Percentiles rank a stretch among this genome's conserved stretches.
Evolutionary conservation across 2,113 vertebrate species (phyloP).

Genomic region (Charina bottae): DNA sequence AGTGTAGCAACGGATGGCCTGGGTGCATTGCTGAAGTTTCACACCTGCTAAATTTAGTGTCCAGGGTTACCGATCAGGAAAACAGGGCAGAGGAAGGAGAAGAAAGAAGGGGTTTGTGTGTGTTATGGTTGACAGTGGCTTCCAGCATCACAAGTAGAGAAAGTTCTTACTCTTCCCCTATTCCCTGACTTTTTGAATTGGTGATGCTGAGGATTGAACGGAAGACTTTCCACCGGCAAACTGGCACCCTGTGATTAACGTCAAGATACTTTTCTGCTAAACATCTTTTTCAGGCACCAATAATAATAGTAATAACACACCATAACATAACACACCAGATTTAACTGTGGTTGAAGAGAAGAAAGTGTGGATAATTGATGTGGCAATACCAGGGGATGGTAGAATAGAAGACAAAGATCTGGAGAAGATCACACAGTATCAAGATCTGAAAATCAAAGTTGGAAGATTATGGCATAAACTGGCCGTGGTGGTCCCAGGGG

Average conservation of each 20-base stretch:
- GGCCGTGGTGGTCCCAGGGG: too few relatives aligned
- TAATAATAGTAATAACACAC: not conserved
- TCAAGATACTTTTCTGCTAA: not conserved
- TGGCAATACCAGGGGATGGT: not conserved
- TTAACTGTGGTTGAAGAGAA: not conserved
- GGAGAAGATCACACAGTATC: too few relatives aligned
- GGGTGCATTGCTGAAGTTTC: slow-evolving; percentile 57
- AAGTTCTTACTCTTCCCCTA: not conserved
- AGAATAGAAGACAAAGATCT: too few relatives aligned
- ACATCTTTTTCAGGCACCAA: not conserved
- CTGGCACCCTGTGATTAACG: not conserved
- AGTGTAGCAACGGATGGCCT: not conserved
- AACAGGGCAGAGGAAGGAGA: slow-evolving; percentile 13
- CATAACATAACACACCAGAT: not conserved
- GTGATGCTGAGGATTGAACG: not conserved
- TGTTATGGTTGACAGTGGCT: not conserved
- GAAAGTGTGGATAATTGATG: not conserved
- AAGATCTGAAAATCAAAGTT: too few relatives aligned
- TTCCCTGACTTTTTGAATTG: not conserved
- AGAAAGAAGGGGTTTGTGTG: not conserved
- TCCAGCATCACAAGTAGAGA: not conserved
- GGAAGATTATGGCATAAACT: too few relatives aligned
- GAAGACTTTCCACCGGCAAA: not conserved
- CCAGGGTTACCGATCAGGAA: slow-evolving; percentile 55
- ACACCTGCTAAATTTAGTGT: slow-evolving; percentile 70